Conservation (phyloP, 2,888 invertebrate genomes). For the Melanostoma mellinum region DNA sequence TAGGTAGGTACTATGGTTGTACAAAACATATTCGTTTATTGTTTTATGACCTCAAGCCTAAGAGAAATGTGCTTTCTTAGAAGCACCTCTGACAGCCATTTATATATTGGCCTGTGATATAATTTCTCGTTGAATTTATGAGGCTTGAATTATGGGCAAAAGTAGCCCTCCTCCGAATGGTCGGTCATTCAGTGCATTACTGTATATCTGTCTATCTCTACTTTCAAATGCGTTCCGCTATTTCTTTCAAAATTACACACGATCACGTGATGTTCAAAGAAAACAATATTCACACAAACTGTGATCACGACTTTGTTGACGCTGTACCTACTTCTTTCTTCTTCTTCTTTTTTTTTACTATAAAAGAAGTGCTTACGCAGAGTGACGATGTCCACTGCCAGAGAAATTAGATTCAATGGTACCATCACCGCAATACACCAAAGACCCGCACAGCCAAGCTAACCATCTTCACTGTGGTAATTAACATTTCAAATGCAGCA, state of each 20-base stretch:
- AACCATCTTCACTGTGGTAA: conserved; percentile 44
- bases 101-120: conserved; percentile 57
- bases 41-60: conserved; percentile 51
- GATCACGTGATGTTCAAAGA: conserved; percentile 59
- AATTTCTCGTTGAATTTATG: conserved; percentile 69
- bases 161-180: conserved; percentile 22
- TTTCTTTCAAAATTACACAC: conserved; percentile 67
- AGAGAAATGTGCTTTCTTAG: conserved; percentile 13
- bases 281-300: conserved; percentile 30
- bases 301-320: conserved; percentile 36
- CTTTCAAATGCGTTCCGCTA: conserved; percentile 66
- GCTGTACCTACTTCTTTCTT: conserved; percentile 13
- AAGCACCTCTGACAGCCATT: conserved; percentile 35
- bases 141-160: conserved; percentile 68
- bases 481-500: conserved; percentile 62
- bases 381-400: conserved; percentile 62
- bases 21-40: no score
- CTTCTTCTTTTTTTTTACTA: conserved; percentile 1
- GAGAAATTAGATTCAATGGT: conserved; percentile 38
- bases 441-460: neutral
- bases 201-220: conserved; percentile 34
- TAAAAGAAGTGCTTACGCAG: conserved; percentile 63
- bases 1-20: no score
- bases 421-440: neutral
- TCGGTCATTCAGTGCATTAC: conserved; percentile 42